These are phyloP conservation scores for Ptychochromis oligacanthus DNA, from an alignment of 2,113 vertebrate species.

Conservation along the genomic window DNA sequence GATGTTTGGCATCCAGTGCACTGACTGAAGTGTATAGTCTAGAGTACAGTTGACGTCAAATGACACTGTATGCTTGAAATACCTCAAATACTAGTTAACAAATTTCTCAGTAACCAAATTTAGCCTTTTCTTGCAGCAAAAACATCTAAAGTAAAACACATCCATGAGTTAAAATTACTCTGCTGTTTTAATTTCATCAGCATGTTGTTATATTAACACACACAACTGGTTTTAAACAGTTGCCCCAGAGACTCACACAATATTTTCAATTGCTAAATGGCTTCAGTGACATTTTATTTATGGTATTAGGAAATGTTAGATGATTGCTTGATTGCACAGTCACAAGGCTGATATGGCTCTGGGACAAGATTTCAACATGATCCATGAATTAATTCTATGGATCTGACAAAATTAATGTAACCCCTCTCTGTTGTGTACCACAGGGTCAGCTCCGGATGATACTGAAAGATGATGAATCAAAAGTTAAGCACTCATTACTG, in stretches of 20 bases:
- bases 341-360: not conserved
- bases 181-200: not conserved
- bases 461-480: not conserved
- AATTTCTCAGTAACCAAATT: not conserved
- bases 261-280: not conserved
- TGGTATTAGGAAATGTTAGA: not conserved
- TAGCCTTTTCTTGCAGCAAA: not conserved
- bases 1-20: not conserved
- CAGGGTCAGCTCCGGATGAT: not conserved
- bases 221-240: not conserved
- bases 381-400: not conserved
- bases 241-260: not conserved
- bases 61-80: not conserved
- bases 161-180: not conserved
- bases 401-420: not conserved
- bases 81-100: not conserved
- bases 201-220: not conserved
- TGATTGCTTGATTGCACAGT: not conserved
- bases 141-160: not conserved
- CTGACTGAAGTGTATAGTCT: not conserved
- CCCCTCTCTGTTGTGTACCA: not conserved
- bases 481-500: not conserved
- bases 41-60: not conserved
- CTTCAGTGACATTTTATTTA: not conserved
- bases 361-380: not conserved